Base-by-base conservation (phyloP, 2,113 vertebrate species). In the Laterallus jamaicensis region DNA sequence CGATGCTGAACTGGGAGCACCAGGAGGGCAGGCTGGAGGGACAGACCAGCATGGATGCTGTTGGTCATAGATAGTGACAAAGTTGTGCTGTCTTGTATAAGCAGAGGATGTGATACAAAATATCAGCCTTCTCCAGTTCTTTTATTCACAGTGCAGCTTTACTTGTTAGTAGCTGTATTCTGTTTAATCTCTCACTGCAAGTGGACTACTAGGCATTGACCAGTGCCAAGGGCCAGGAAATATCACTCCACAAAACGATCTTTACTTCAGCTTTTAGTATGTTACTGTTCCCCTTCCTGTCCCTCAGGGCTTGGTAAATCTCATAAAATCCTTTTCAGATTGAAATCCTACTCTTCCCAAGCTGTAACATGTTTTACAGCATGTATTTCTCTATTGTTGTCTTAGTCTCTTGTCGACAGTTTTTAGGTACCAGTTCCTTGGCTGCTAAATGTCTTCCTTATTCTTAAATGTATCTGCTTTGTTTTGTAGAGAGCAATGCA, bases 281-380 rank as follows among this genome's bases (percentile, higher is more conserved):
- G 37, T 92, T 88, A 29, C 76, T n/a, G 24, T 66, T 76, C 55
- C 47, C 11, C 17, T 82, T 84, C 49, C 59, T 81, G 29, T 85
- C 88, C 82, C 78, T 92, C 50, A 93, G 88, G 83, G 74, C 69
- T 59, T 59, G 1, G 37, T 91, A 96, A 94, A 93, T 83, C 90
- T 92, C 22, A 71, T 91, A 79, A 92, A 97, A 90, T 35, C 82
- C 73, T 92, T 88, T 93, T 80, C 92, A 86, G 86, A 90, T 86
- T 90, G 89, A 96, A 94, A 91, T 85, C 55, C 81, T 91, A 7
- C 32, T 81, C 82, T 90, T 94, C 19, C 73, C 47, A 76, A 92
- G 71, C 70, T 88, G 56, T 54, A 83, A 56, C 0, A 0, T 60
- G 54, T 64, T 96, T 94, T 94, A 88, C 58, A 96, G 88, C 44